Conservation (phyloP, 1,140 invertebrate genomes). For the Drosophila watanabei region DNA sequence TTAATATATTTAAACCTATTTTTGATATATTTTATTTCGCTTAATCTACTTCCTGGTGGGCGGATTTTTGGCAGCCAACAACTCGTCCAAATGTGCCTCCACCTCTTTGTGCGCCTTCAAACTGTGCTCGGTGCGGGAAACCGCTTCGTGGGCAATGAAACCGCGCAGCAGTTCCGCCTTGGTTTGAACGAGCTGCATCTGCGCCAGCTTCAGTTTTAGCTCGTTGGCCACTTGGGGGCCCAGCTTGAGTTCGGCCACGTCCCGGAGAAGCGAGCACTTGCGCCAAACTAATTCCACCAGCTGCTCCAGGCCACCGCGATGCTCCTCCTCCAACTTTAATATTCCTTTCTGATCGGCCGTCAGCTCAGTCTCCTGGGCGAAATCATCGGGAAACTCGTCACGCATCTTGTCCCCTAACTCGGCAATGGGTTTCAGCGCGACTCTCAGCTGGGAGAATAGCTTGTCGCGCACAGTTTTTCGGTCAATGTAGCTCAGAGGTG, state of each 20-base stretch:
- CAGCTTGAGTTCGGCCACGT: slow-evolving; percentile 65
- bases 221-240: slow-evolving; percentile 65
- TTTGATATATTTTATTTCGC: background rate
- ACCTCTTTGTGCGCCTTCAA: slow-evolving; percentile 70
- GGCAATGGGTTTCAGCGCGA: slow-evolving; percentile 41
- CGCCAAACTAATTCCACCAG: slow-evolving; percentile 35
- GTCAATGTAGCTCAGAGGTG: slow-evolving; percentile 58
- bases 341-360: slow-evolving; percentile 54
- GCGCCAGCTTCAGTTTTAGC: slow-evolving; percentile 58
- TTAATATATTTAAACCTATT: slow-evolving; percentile 25
- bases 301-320: slow-evolving; percentile 48
- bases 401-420: slow-evolving; percentile 56
- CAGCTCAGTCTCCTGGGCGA: slow-evolving; percentile 29
- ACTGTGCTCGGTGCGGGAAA: slow-evolving; percentile 66
- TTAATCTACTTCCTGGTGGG: slow-evolving; percentile 3
- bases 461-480: slow-evolving; percentile 46
- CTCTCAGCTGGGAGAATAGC: slow-evolving; percentile 37
- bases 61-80: slow-evolving; percentile 33
- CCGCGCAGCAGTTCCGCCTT: slow-evolving; percentile 66
- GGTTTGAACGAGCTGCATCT: slow-evolving; percentile 58
- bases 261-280: slow-evolving; percentile 62
- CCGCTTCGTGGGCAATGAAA: slow-evolving; percentile 54
- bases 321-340: slow-evolving; percentile 59
- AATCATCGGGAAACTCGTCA: slow-evolving; percentile 51
- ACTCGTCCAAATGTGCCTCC: slow-evolving; percentile 63